These are phyloP conservation scores for Drosophila virilis DNA, from an alignment of 1,140 invertebrate species.

Conservation along the genomic window DNA sequence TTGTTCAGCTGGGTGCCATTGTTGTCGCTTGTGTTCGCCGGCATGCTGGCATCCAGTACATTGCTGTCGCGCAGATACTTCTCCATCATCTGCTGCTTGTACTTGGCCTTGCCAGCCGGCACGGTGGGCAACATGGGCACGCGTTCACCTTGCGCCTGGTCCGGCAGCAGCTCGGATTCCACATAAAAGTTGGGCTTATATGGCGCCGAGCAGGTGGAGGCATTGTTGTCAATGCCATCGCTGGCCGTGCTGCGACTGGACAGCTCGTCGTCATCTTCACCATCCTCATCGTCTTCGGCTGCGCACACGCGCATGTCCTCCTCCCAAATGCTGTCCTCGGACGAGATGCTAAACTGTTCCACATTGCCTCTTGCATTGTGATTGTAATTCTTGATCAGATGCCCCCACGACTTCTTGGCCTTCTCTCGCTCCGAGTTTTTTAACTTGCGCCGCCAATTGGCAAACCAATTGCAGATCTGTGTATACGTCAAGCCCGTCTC, in stretches of 20 bases:
- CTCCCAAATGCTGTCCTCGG: slow-evolving; percentile 90
- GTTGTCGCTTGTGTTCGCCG: not conserved
- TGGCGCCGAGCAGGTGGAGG: slow-evolving; percentile 10
- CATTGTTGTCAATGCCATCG: slow-evolving; percentile 69
- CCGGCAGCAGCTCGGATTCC: slow-evolving; percentile 28
- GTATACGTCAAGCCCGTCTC: slow-evolving; percentile 90
- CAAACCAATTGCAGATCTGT: slow-evolving; percentile 92
- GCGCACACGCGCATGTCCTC: slow-evolving; percentile 83
- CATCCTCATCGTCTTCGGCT: slow-evolving; percentile 59
- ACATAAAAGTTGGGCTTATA: slow-evolving; percentile 69
- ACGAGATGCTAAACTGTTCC: slow-evolving; percentile 90
- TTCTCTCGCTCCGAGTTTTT: slow-evolving; percentile 88
- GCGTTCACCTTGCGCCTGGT: slow-evolving; percentile 30
- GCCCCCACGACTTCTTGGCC: slow-evolving; percentile 88
- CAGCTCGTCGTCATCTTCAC: slow-evolving; percentile 61
- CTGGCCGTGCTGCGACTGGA: slow-evolving; percentile 70
- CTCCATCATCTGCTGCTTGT: slow-evolving; percentile 86
- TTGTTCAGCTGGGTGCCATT: slow-evolving; percentile 85
- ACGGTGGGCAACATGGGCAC: slow-evolving; percentile 47
- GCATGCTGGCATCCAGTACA: slow-evolving; percentile 10
- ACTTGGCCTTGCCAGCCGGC: slow-evolving; percentile 75
- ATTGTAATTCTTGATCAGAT: slow-evolving; percentile 90
- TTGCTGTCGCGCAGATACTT: slow-evolving; percentile 85
- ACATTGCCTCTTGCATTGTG: slow-evolving; percentile 89
- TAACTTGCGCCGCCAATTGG: slow-evolving; percentile 90